Evolutionary conservation across 2,888 invertebrate genomes (phyloP), one percentile per base, ranked within the genome.

Genomic region (Nudaria mundana): DNA sequence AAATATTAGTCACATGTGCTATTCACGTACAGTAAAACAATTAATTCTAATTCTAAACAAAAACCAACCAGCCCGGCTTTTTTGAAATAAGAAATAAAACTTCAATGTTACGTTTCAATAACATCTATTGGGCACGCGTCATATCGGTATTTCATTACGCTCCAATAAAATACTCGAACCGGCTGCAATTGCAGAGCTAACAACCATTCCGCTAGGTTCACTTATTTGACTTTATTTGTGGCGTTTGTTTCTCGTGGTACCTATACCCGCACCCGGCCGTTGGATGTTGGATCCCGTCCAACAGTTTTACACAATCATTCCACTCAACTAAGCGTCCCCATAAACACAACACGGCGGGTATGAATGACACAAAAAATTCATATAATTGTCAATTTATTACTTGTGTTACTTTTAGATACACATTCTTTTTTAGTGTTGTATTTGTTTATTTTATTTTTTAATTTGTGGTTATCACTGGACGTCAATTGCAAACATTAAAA

Each of bases 261-360:
- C n/a, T n/a, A n/a, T n/a, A n/a, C n/a, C 60, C 44, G 34, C 70
- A 64, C 71, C 70, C 73, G 69, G 74, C 66, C 68, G 79, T 81
- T 88, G 87, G 87, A 85, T 70, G 79, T 81, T 88, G 87, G 87
- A 85, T 70, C 59, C 63, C 56, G 71, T 82, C 87, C 87, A 87
- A 88, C 79, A 80, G 79, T 83, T 88, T 87, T 87, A 87, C 86
- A 87, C 85, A 87, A 87, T 88, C 85, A 87, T 88, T 87, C 86
- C 87, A 87, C 83, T 87, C 85, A 85, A 87, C 86, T 86, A 85
- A 87, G 85, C 87, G 84, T 79, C 76, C 76, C 81, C 83, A 85
- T 87, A 87, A 88, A 87, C 87, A 87, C 80, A 81, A 79, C 66
- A 74, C 79, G 81, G 78, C 82, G 82, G 77, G 80, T 85, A 87